These are phyloP conservation scores for Acanthurus tractus DNA, from an alignment of 2,797 vertebrate genomes.

Conservation along the genomic window DNA sequence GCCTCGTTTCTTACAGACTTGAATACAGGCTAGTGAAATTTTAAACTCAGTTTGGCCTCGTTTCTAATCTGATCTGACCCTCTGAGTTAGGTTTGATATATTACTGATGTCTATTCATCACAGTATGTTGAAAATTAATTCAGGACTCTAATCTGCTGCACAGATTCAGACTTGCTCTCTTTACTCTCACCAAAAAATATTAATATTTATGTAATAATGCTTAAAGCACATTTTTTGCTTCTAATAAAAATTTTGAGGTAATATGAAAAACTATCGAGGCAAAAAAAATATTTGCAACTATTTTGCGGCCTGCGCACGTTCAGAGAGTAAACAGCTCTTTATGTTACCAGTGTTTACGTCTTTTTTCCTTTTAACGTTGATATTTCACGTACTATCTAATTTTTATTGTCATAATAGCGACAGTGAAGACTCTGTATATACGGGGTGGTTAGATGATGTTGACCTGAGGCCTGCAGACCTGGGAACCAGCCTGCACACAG, in stretches of 20 bases:
- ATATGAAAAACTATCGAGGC: too few species aligned
- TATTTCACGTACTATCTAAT: neutral
- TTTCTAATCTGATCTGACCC: constrained; percentile 19
- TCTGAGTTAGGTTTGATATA: neutral
- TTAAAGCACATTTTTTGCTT: too few species aligned
- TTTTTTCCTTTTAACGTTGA: neutral
- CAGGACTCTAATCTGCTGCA: constrained; percentile 19
- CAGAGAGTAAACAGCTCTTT: neutral
- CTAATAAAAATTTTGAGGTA: too few species aligned
- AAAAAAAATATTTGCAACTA: neutral
- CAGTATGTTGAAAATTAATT: neutral
- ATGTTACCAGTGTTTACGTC: neutral
- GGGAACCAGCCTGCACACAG: constrained; percentile 48
- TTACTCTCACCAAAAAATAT: constrained; percentile 6
- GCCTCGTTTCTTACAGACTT: constrained; percentile 90
- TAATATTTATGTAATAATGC: neutral
- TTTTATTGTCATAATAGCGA: neutral
- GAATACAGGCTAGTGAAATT: constrained; percentile 49
- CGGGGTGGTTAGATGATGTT: constrained; percentile 48
- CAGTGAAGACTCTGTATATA: neutral
- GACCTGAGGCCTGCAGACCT: constrained; percentile 57
- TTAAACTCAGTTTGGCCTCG: constrained; percentile 42
- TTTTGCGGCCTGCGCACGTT: neutral
- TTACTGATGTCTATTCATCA: too few species aligned
- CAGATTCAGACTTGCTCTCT: constrained; percentile 3